phyloP scores from a whole-genome alignment of 2,797 vertebrate species.

The Pipistrellus kuhlii region DNA sequence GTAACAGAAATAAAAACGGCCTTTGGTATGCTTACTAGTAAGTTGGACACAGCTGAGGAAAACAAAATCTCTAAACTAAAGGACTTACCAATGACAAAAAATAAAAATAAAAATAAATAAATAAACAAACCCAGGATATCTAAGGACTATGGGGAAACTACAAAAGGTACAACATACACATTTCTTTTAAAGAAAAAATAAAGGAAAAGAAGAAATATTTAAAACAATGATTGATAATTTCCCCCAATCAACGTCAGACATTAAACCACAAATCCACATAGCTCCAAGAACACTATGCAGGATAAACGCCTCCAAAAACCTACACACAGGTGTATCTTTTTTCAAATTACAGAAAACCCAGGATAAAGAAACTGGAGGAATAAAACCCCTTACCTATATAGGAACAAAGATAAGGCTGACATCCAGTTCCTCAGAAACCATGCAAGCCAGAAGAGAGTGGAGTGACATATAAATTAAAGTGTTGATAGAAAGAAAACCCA shows the following conservation, averaged over 20 bases:
- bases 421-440: neutral
- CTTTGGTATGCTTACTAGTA: neutral
- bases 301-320: neutral
- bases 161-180: neutral
- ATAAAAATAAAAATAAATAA: too few relatives aligned
- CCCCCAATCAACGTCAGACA: neutral
- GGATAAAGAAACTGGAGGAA: neutral
- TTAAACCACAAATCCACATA: neutral
- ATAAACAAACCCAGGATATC: neutral
- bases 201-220: neutral
- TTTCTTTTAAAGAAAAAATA: neutral
- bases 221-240: neutral
- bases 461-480: slow-evolving; percentile 7
- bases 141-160: neutral
- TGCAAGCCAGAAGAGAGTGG: neutral
- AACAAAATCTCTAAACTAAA: neutral
- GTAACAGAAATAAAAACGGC: neutral
- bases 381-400: neutral
- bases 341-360: neutral
- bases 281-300: neutral
- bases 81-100: neutral
- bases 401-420: neutral
- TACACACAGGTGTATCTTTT: neutral
- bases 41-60: neutral
- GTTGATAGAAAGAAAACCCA: neutral